phyloP scores from a whole-genome alignment of 30 jellyfish, hydroid and myxozoan species.

The Turritopsis rubra region DNA sequence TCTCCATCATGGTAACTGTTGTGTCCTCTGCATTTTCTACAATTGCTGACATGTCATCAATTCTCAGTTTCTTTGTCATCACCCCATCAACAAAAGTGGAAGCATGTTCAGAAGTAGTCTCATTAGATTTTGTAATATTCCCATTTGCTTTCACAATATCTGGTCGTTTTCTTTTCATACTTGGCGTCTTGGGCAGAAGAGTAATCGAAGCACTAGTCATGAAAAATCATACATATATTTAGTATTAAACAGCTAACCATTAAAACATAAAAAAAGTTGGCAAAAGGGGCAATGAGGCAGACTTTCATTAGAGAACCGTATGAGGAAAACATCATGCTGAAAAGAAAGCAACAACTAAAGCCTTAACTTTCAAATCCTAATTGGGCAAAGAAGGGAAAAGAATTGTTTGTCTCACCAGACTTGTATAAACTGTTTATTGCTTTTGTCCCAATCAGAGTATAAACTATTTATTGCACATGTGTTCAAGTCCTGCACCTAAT shows the following conservation, averaged over 20 bases:
- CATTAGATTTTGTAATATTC: neutral
- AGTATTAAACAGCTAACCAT: neutral
- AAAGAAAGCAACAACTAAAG: no score
- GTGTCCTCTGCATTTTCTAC: conserved; percentile 14
- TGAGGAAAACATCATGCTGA: no score
- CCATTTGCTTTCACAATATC: neutral
- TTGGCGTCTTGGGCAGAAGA: conserved; percentile 35
- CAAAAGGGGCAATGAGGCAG: no score
- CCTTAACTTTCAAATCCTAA: no score
- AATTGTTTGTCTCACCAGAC: no score
- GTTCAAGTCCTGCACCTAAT: no score
- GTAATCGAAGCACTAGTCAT: conserved; percentile 15
- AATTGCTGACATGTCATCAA: conserved; percentile 23
- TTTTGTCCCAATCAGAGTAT: no score
- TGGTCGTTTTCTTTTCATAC: conserved; percentile 32
- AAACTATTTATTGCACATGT: no score
- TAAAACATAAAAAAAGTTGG: no score
- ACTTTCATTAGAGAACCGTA: no score
- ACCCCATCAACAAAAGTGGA: conserved; percentile 33
- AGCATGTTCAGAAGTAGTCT: conserved; percentile 9
- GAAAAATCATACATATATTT: conserved; percentile 5
- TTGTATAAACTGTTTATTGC: no score
- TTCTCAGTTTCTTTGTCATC: conserved; percentile 16
- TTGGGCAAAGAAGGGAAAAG: no score
- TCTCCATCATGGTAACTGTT: neutral